These are phyloP conservation scores for Corella eumyota DNA, from an alignment of 23 tunicate species.

Conservation along the genomic window DNA sequence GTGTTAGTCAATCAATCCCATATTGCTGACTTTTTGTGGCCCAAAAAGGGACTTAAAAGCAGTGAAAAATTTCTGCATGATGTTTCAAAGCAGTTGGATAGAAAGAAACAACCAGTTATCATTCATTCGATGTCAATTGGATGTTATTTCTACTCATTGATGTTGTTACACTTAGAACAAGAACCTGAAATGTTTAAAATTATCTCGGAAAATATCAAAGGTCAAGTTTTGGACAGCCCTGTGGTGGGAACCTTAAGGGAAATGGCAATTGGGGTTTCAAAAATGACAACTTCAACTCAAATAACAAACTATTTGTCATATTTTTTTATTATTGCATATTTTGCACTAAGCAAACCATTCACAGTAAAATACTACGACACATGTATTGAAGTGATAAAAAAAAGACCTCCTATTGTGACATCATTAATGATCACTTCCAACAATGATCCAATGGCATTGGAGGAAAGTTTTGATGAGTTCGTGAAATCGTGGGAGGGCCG, in stretches of 20 bases:
- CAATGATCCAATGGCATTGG: conserved; percentile 60
- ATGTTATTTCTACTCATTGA: conserved; percentile 64
- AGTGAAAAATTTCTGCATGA: conserved; percentile 29
- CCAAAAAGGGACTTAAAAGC: conserved; percentile 38
- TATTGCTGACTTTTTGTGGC: conserved; percentile 63
- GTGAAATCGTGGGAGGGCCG: conserved; percentile 14
- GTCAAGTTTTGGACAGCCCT: conserved; percentile 81
- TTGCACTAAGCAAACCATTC: conserved; percentile 18
- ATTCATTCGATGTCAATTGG: conserved; percentile 82
- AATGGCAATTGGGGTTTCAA: conserved; percentile 82
- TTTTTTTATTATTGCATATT: conserved; percentile 15
- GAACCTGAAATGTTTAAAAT: conserved; percentile 30
- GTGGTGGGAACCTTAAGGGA: conserved; percentile 72
- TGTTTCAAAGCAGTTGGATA: neutral
- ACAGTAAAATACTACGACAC: conserved; percentile 46
- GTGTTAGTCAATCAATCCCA: conserved; percentile 15
- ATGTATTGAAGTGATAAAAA: conserved; percentile 13
- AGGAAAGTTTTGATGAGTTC: conserved; percentile 14
- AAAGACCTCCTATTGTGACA: conserved; percentile 19
- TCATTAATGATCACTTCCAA: conserved; percentile 28
- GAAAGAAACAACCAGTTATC: conserved; percentile 18
- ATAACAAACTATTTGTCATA: neutral
- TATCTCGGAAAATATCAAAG: conserved; percentile 18
- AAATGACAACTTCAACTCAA: conserved; percentile 11
- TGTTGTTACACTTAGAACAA: conserved; percentile 27